Percentiles rank a stretch among this genome's conserved stretches.
phyloP scores from a whole-genome alignment of 2,113 vertebrate species.

The Hoplias malabaricus region DNA sequence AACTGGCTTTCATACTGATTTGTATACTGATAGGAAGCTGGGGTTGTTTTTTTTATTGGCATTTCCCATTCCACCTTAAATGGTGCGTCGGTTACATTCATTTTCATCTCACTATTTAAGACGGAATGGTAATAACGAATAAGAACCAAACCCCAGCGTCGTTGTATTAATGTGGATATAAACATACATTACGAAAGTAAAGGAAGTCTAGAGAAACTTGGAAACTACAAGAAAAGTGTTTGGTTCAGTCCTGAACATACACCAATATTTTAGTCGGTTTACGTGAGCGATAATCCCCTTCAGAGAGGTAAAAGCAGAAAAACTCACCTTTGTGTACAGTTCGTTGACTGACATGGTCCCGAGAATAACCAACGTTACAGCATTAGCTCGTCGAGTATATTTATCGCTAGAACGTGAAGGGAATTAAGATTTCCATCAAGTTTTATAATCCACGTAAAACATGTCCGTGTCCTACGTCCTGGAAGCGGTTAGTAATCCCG shows the following conservation, averaged over 20 bases:
- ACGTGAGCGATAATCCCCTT: no score
- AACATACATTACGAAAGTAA: not conserved
- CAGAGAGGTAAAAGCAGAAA: not conserved
- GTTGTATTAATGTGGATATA: no score
- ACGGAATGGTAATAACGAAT: no score
- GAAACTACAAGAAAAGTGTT: not conserved
- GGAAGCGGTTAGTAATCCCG: constrained; percentile 8
- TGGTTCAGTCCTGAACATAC: no score
- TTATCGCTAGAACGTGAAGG: not conserved
- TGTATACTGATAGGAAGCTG: no score
- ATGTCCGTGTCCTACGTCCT: constrained; percentile 30
- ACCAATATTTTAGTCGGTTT: no score
- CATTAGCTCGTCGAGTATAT: constrained; percentile 7
- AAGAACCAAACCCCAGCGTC: no score
- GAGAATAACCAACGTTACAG: constrained; percentile 6
- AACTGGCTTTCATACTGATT: no score
- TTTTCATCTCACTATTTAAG: no score
- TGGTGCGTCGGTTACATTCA: no score
- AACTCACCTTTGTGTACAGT: constrained; percentile 74
- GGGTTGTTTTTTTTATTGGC: no score
- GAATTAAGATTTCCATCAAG: constrained; percentile 35
- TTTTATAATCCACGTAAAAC: constrained; percentile 26
- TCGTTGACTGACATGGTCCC: constrained; percentile 74
- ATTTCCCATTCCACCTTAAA: no score
- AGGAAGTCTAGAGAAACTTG: not conserved